Base-by-base conservation (phyloP, 2,113 vertebrate genomes). In the Trichomycterus rosablanca region DNA sequence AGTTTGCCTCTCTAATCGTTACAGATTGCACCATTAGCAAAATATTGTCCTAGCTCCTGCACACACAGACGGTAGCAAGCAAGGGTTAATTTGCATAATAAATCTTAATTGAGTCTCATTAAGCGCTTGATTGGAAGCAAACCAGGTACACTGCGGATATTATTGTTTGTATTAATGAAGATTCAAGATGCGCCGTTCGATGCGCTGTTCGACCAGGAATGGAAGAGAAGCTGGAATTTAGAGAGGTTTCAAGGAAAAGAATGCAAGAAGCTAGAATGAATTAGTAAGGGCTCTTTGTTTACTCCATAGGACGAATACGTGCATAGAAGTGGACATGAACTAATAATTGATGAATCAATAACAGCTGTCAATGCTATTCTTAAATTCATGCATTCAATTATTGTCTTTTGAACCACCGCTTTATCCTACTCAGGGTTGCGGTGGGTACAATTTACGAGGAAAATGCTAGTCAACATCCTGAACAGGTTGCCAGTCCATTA, bases 81-180 rank as follows among this genome's bases (percentile, higher is more conserved):
- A 76, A 80, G 83, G 82, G 84, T 87, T 88, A 86, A 89, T 89
- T 88, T 84, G 79, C 81, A 86, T 89, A 86, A 86, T 88, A 88
- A 80, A 89, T 88, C 84, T 84, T 86, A 87, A 88, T 87, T 86
- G 84, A 82, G 78, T 81, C 85, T 85, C 81, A 85, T 88, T 87
- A 88, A 76, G 80, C 74, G 79, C 82, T 83, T 84, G 84, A 89
- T 87, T 85, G 83, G 84, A 85, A 81, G 77, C 82, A 86, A 86
- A 86, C 84, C 82, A 86, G 83, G 84, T 81, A 84, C 81, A 80
- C 75, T 63, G 68, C 11, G 68, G 74, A 84, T 78, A 77, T 82
- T 5, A 32, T 5, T 74, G 59, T 83, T 78, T 78, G 82, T 80
- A 84, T 84, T 70, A 81, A 86, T 83, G 82, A 30, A 48, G 67